phyloP scores from a whole-genome alignment of 2,113 vertebrate species.

The Miniopterus natalensis region DNA sequence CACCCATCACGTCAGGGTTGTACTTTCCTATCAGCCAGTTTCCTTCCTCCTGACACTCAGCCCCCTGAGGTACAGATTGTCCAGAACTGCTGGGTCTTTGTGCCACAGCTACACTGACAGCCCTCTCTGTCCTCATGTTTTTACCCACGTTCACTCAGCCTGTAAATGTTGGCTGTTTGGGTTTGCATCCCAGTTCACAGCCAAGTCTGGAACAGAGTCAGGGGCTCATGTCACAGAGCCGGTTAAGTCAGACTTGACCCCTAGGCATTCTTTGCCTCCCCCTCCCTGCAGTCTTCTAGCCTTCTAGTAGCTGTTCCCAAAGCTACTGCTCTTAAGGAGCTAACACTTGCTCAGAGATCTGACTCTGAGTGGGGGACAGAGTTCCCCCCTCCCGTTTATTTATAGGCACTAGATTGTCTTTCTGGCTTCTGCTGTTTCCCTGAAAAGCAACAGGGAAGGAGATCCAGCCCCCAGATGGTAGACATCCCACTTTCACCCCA shows the following conservation, averaged over 20 bases:
- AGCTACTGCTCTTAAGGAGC: background rate
- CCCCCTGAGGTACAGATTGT: background rate
- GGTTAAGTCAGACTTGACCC: background rate
- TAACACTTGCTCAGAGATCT: background rate
- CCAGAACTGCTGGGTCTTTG: background rate
- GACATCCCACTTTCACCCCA: background rate
- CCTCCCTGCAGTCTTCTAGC: background rate
- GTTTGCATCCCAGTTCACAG: background rate
- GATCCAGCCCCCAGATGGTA: background rate
- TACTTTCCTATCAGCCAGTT: background rate
- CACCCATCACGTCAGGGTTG: background rate
- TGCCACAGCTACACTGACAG: background rate
- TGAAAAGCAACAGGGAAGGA: conserved; percentile 38
- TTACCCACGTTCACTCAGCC: background rate
- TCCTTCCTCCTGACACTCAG: background rate
- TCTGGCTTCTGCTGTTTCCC: background rate
- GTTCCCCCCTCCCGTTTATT: background rate
- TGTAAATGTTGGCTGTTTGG: background rate
- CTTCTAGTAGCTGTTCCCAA: background rate
- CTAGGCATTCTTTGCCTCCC: background rate
- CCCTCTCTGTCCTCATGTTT: background rate
- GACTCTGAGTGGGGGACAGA: background rate
- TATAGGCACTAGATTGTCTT: background rate
- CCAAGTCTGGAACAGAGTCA: background rate
- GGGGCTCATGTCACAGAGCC: background rate